phyloP scores from a whole-genome alignment of 1,140 invertebrate species.

The Caenorhabditis brenneri region DNA sequence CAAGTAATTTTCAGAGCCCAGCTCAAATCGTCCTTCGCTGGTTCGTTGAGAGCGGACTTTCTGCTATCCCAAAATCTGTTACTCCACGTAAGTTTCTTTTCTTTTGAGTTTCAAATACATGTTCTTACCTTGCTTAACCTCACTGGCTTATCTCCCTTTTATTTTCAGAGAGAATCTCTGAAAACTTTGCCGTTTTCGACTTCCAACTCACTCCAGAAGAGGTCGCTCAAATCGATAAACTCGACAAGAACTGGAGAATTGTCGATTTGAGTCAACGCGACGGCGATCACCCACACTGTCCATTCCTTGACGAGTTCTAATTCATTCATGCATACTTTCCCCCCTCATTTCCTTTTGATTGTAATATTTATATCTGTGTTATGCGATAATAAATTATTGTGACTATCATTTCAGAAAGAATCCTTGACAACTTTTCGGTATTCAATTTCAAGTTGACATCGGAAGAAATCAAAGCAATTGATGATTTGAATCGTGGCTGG shows the following conservation, averaged over 20 bases:
- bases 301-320: conserved; percentile 53
- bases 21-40: conserved; percentile 80
- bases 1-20: conserved; percentile 69
- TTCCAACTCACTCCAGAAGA: conserved; percentile 78
- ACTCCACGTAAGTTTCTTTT: conserved; percentile 72
- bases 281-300: conserved; percentile 57
- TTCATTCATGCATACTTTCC: neutral
- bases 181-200: conserved; percentile 81
- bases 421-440: conserved; percentile 79
- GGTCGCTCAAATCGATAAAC: conserved; percentile 74
- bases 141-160: neutral
- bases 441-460: conserved; percentile 78
- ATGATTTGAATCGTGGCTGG: conserved; percentile 62
- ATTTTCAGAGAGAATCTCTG: conserved; percentile 74
- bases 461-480: conserved; percentile 76
- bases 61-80: conserved; percentile 81
- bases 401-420: conserved; percentile 71
- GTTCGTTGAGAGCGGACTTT: conserved; percentile 79
- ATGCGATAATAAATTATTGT: conserved; percentile 4
- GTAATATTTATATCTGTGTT: neutral
- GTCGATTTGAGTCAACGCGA: conserved; percentile 55
- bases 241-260: conserved; percentile 57
- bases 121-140: neutral
- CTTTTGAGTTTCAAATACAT: too few species aligned
- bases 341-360: too few species aligned